Percentiles rank a stretch among this genome's conserved stretches.
phyloP scores from a whole-genome alignment of 2,888 invertebrate species.

The Apotomis turbidana region DNA sequence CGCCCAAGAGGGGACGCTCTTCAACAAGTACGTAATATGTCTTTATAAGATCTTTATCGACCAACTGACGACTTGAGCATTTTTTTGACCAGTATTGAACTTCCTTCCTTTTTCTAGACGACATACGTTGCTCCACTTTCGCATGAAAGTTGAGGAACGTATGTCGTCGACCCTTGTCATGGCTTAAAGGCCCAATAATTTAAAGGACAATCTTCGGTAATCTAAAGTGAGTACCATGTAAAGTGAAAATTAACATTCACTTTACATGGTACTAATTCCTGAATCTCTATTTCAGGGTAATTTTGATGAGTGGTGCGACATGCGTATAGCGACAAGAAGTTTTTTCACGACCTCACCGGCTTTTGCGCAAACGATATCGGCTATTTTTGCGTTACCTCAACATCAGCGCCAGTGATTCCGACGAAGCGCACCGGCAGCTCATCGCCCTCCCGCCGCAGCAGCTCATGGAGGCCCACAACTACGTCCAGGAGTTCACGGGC shows the following conservation, averaged over 20 bases:
- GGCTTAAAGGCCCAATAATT: too few species aligned
- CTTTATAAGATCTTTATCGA: too few species aligned
- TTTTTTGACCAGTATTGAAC: too few species aligned
- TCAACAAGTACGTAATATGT: constrained; percentile 56
- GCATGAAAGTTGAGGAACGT: too few species aligned
- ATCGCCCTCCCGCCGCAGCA: constrained; percentile 59
- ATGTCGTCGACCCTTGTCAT: too few species aligned
- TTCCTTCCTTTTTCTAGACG: too few species aligned
- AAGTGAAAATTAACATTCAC: too few species aligned
- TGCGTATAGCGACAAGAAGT: constrained; percentile 55
- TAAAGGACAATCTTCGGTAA: too few species aligned
- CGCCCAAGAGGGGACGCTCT: constrained; percentile 60
- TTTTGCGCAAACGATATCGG: constrained; percentile 57
- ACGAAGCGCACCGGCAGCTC: constrained; percentile 61
- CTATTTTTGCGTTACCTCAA: constrained; percentile 72
- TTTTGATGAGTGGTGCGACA: constrained; percentile 73
- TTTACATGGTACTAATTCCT: background rate
- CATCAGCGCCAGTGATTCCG: constrained; percentile 62
- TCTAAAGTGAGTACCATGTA: too few species aligned
- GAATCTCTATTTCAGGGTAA: constrained; percentile 59
- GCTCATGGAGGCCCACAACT: constrained; percentile 60
- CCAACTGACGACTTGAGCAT: too few species aligned
- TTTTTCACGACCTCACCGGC: constrained; percentile 64
- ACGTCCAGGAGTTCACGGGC: constrained; percentile 60
- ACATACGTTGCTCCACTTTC: too few species aligned